phyloP scores from a whole-genome alignment of 2,888 invertebrate genomes.

The Tiliacea citrago region DNA sequence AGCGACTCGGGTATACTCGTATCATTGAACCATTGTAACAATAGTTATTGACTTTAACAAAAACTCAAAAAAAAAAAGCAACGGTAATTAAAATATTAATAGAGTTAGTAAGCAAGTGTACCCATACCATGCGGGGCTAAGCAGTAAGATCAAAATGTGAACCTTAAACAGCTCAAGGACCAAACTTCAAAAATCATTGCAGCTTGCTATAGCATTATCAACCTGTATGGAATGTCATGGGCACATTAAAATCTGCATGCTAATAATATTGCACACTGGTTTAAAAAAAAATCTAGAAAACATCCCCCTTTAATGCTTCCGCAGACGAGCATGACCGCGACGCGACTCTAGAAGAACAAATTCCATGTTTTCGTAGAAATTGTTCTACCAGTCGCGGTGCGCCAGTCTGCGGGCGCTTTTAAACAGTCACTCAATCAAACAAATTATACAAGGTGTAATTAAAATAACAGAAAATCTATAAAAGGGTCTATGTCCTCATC shows the following conservation, averaged over 20 bases:
- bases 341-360: background rate
- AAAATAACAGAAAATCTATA: background rate
- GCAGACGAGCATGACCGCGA: too few relatives aligned
- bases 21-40: background rate
- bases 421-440: background rate
- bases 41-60: background rate
- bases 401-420: background rate
- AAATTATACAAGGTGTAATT: background rate
- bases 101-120: conserved; percentile 65
- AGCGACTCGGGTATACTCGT: too few relatives aligned
- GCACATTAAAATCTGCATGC: conserved; percentile 51
- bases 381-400: background rate
- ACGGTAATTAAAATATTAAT: conserved; percentile 6
- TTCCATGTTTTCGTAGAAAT: background rate
- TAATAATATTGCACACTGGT: conserved; percentile 5
- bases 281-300: conserved; percentile 6
- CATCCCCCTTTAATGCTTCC: background rate
- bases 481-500: background rate
- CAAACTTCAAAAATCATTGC: conserved; percentile 66
- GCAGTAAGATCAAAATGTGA: conserved; percentile 74
- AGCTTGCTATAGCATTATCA: conserved; percentile 70
- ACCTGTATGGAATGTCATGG: conserved; percentile 69
- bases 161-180: conserved; percentile 70
- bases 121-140: conserved; percentile 69
- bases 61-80: background rate